These are phyloP conservation scores for Nephrotoma flavescens DNA, from an alignment of 2,888 invertebrate species.

Conservation along the genomic window DNA sequence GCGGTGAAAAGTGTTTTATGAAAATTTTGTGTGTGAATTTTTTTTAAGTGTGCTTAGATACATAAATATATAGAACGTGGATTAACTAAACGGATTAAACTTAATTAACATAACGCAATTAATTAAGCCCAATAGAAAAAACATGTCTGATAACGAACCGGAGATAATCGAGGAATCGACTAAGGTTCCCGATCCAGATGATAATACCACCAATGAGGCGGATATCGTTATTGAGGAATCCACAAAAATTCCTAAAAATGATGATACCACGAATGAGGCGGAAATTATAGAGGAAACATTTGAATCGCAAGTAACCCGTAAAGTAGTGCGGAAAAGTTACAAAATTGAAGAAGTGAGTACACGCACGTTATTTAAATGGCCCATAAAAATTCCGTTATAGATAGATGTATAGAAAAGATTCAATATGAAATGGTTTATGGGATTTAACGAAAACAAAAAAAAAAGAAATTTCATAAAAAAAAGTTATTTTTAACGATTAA, in stretches of 20 bases:
- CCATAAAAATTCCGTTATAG: neutral
- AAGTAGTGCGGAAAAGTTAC: conserved; percentile 26
- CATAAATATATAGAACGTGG: neutral
- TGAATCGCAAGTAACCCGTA: conserved; percentile 27
- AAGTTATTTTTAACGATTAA: neutral
- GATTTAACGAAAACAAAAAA: neutral
- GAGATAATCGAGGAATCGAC: conserved; percentile 27
- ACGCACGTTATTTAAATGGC: neutral
- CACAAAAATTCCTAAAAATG: neutral
- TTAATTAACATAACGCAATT: neutral
- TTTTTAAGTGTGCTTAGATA: neutral
- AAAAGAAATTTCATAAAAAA: neutral
- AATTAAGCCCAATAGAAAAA: neutral
- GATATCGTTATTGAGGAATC: neutral
- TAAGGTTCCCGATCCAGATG: neutral
- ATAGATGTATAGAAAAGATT: neutral
- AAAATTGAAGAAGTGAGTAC: conserved; percentile 18
- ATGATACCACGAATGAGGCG: neutral
- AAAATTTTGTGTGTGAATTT: neutral
- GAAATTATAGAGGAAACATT: conserved; percentile 28
- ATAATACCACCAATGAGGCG: neutral
- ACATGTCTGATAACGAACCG: neutral
- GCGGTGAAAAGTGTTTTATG: neutral
- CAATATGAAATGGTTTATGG: neutral
- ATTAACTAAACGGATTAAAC: neutral